phyloP scores from a whole-genome alignment of 2,113 vertebrate genomes.

The Poicephalus meyeri region DNA sequence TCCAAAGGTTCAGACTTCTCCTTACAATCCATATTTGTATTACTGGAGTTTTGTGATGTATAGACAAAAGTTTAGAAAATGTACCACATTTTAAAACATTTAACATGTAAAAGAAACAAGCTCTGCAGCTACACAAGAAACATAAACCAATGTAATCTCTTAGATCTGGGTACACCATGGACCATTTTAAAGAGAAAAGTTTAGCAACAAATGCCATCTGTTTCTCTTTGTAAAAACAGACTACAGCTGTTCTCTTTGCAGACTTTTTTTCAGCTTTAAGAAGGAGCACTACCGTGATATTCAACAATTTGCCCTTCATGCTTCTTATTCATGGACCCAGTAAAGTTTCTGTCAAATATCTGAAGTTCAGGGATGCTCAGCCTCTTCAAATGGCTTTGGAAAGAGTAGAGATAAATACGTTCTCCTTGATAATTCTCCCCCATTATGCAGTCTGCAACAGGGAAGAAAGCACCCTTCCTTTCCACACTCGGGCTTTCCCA shows the following conservation, averaged over 20 bases:
- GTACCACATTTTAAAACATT: not conserved
- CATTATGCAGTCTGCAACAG: not conserved
- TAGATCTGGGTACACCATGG: constrained; percentile 32
- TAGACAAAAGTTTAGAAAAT: not conserved
- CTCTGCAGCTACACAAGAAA: constrained; percentile 11
- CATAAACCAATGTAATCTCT: constrained; percentile 40
- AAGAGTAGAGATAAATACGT: not conserved
- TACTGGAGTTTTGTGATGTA: not conserved
- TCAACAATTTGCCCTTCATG: not conserved
- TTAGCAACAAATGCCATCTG: constrained; percentile 53
- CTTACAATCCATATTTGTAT: not conserved
- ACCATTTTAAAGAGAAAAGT: constrained; percentile 15
- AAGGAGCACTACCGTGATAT: not conserved
- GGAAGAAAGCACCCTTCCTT: not conserved
- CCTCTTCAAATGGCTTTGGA: not conserved
- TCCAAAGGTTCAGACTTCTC: not conserved
- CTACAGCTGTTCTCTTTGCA: constrained; percentile 38
- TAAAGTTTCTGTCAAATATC: not conserved
- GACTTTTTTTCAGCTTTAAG: not conserved
- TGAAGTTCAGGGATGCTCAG: not conserved
- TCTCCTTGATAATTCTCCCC: not conserved
- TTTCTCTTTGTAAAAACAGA: constrained; percentile 45
- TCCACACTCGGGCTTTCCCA: not conserved
- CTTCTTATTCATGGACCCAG: not conserved
- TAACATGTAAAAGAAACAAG: not conserved